Evolutionary conservation across 2,113 vertebrate species (phyloP).

Genomic region (Vulpes lagopus): DNA sequence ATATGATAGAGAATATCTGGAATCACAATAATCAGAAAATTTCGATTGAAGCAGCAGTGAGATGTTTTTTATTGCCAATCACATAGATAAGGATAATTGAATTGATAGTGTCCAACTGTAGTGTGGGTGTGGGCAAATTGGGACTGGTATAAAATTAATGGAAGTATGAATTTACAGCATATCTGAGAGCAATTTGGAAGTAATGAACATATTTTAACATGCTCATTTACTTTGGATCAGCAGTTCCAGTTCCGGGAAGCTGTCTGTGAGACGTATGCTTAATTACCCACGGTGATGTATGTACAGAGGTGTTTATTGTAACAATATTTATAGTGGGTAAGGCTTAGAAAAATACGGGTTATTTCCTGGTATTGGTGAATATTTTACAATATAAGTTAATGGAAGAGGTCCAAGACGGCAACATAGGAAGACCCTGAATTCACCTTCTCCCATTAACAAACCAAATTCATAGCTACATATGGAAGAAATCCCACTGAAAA

Average conservation of each 20-base stretch:
- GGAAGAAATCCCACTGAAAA: neutral
- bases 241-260: conserved; percentile 53
- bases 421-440: neutral
- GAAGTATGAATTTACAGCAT: neutral
- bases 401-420: neutral
- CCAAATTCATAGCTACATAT: neutral
- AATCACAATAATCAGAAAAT: neutral
- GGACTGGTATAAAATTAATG: neutral
- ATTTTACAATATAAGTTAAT: neutral
- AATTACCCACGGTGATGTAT: conserved; percentile 45
- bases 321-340: conserved; percentile 15
- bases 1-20: neutral
- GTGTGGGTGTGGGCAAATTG: neutral
- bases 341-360: conserved; percentile 3
- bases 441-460: neutral
- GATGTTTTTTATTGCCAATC: neutral
- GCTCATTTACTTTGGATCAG: conserved; percentile 57
- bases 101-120: neutral
- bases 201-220: conserved; percentile 45
- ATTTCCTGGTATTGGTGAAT: neutral
- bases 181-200: conserved; percentile 10
- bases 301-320: conserved; percentile 16
- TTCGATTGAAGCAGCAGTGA: neutral
- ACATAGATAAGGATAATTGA: neutral
- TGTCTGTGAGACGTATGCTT: conserved; percentile 48